Conservation (phyloP, 1,140 invertebrate genomes). For the Thaumatotibia leucotreta region DNA sequence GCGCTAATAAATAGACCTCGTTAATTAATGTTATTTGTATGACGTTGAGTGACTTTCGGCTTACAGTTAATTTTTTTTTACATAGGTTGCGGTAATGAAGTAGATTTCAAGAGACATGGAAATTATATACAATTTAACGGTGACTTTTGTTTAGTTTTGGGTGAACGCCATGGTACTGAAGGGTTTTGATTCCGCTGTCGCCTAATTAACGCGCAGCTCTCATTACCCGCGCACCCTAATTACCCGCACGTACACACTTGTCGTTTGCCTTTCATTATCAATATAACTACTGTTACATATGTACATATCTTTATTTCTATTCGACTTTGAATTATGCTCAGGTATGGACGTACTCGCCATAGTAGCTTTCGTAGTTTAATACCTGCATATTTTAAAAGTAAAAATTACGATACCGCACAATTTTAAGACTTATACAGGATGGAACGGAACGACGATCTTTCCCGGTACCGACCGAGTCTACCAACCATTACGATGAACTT, state of each 20-base stretch:
- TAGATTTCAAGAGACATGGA: neutral
- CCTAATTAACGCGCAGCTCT: neutral
- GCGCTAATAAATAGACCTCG: conserved; percentile 6
- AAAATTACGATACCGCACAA: no score
- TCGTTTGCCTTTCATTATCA: no score
- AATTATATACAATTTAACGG: neutral
- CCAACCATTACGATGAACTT: no score
- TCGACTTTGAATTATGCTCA: no score
- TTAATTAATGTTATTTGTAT: neutral
- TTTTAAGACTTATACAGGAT: no score
- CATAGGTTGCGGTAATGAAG: neutral
- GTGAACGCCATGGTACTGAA: no score
- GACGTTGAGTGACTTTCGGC: neutral
- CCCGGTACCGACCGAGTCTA: no score
- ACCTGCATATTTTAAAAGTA: no score
- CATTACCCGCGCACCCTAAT: neutral
- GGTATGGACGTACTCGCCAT: no score
- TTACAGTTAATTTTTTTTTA: neutral
- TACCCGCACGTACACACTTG: neutral
- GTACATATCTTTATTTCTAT: neutral
- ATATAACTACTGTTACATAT: no score
- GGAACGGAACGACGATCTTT: no score
- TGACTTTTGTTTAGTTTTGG: neutral
- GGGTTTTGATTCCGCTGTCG: neutral
- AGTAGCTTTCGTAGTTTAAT: no score